Evolutionary conservation across 2,797 vertebrate genomes (phyloP).

Genomic region (Coreius guichenoti): DNA sequence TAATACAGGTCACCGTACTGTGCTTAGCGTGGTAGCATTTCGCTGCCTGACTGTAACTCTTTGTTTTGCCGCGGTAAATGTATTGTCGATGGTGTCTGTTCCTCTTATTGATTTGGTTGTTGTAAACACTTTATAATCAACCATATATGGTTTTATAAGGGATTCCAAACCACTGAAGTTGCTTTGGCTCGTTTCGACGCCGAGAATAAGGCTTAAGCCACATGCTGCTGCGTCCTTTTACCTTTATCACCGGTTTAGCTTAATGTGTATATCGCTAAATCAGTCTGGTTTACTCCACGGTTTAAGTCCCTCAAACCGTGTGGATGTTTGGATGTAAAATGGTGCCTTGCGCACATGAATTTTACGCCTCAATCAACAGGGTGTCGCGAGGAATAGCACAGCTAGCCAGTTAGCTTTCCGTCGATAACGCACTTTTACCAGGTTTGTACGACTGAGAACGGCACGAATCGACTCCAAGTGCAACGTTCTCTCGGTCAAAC

Average conservation of each 20-base stretch:
- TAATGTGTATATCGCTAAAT: neutral
- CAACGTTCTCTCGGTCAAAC: neutral
- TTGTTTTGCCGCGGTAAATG: conserved; percentile 25
- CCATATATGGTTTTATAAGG: neutral
- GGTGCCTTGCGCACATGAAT: neutral
- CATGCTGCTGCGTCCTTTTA: conserved; percentile 7
- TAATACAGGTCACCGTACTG: neutral
- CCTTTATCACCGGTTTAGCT: neutral
- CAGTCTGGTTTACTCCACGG: neutral
- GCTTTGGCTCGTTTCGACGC: neutral
- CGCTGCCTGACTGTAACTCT: conserved; percentile 18
- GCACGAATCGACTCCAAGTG: neutral
- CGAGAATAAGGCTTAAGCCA: neutral
- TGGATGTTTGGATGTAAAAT: conserved; percentile 7
- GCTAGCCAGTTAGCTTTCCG: conserved; percentile 36
- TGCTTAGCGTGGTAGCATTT: conserved; percentile 24
- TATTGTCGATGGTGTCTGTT: neutral
- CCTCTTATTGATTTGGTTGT: too few relatives aligned
- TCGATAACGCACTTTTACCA: neutral
- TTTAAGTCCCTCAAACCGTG: neutral
- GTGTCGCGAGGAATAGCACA: neutral
- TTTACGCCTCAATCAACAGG: conserved; percentile 25
- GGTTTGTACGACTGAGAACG: neutral
- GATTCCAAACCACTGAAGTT: neutral
- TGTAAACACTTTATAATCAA: neutral